Evolutionary conservation across 2,113 vertebrate species (phyloP).

Genomic region (Gavia stellata): DNA sequence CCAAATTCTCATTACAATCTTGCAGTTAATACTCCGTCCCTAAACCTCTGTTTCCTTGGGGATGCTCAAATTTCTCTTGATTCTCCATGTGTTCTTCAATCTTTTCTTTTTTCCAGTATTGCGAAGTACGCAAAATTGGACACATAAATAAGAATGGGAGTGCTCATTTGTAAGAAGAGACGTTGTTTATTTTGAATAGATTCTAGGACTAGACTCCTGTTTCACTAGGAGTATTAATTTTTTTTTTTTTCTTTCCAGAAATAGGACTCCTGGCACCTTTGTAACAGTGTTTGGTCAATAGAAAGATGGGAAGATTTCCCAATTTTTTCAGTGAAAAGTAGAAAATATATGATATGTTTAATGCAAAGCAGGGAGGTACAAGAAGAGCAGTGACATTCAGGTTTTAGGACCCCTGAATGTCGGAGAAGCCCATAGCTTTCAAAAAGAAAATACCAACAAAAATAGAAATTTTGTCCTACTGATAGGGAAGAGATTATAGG

Average conservation of each 20-base stretch:
- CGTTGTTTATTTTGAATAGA: constrained; percentile 42
- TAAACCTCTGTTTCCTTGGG: constrained; percentile 27
- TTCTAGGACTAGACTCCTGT: constrained; percentile 6
- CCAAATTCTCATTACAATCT: constrained; percentile 17
- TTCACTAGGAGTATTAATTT: background rate
- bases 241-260: background rate
- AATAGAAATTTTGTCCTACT: background rate
- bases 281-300: background rate
- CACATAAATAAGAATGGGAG: constrained; percentile 29
- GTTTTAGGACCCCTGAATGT: background rate
- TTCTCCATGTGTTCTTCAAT: constrained; percentile 15
- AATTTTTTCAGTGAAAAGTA: background rate
- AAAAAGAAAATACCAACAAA: background rate
- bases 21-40: constrained; percentile 8
- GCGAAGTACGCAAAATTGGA: background rate
- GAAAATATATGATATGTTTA: background rate
- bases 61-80: constrained; percentile 46
- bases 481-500: background rate
- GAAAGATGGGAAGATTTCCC: constrained; percentile 36
- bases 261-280: constrained; percentile 10
- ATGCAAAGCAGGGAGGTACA: background rate
- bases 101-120: background rate
- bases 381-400: background rate
- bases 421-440: background rate
- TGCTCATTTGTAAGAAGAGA: constrained; percentile 38